Evolutionary conservation across 2,113 vertebrate genomes (phyloP).

Genomic region (Collichthys lucidus): DNA sequence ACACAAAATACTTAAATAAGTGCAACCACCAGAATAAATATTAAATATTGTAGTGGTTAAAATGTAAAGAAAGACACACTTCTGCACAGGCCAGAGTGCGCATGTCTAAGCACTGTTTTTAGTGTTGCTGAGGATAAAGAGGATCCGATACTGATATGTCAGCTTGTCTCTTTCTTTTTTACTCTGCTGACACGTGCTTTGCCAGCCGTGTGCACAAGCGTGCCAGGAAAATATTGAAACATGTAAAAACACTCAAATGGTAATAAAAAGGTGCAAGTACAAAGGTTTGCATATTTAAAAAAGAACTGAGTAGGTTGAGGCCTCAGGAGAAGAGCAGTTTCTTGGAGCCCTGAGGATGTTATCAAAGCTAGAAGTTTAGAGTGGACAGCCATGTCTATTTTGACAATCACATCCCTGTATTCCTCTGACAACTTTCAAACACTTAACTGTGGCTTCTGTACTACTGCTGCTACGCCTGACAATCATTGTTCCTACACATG

Average conservation of each 20-base stretch:
- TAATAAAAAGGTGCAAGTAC: constrained; percentile 78
- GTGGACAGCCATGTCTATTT: constrained; percentile 24
- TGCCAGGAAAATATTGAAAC: constrained; percentile 62
- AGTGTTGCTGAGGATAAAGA: constrained; percentile 27
- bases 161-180: background rate
- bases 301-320: constrained; percentile 61
- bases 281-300: constrained; percentile 82
- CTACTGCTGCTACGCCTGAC: constrained; percentile 39
- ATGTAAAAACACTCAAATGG: constrained; percentile 71
- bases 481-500: constrained; percentile 30
- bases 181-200: background rate
- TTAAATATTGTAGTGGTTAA: constrained; percentile 77
- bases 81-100: constrained; percentile 40
- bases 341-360: constrained; percentile 58
- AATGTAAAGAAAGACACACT: constrained; percentile 49
- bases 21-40: constrained; percentile 79
- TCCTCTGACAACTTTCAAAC: constrained; percentile 19
- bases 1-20: constrained; percentile 72
- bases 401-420: constrained; percentile 33
- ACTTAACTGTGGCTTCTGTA: constrained; percentile 13
- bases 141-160: constrained; percentile 28
- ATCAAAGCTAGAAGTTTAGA: constrained; percentile 64
- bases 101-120: constrained; percentile 14
- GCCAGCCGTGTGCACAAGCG: constrained; percentile 40
- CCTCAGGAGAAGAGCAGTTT: constrained; percentile 67